Evolutionary conservation across 2,797 vertebrate species (phyloP).

Genomic region (Oreortyx pictus): DNA sequence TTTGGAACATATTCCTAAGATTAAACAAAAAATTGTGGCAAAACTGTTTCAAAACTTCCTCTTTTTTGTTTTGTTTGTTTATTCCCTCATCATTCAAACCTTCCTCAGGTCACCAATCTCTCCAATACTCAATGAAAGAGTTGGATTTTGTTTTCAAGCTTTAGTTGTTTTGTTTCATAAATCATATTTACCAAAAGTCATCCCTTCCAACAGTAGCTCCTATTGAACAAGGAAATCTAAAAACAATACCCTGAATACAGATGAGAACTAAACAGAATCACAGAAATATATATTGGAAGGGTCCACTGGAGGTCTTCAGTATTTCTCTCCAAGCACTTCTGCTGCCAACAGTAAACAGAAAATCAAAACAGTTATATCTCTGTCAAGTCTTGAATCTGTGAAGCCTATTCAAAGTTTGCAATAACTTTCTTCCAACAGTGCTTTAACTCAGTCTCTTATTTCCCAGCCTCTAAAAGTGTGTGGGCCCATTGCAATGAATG

Average conservation of each 20-base stretch:
- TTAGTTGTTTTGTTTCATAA: background rate
- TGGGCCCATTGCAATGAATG: background rate
- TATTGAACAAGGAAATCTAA: background rate
- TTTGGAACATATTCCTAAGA: background rate
- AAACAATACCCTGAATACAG: background rate
- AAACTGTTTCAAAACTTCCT: background rate
- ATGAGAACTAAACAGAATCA: background rate
- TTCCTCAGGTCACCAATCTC: background rate
- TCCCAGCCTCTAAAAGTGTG: background rate
- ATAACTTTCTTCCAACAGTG: background rate
- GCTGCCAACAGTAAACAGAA: background rate
- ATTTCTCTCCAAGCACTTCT: background rate
- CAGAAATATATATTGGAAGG: background rate
- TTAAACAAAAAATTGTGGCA: background rate
- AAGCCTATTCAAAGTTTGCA: background rate
- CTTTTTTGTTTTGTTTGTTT: background rate
- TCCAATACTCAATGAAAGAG: background rate
- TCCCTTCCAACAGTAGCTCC: background rate
- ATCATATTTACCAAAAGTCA: background rate
- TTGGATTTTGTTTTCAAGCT: background rate
- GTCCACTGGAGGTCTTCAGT: background rate
- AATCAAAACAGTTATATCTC: background rate
- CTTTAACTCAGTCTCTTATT: no score
- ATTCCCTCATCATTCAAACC: background rate
- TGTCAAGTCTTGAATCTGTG: background rate